phyloP scores from a whole-genome alignment of 2,888 invertebrate species.

The Tiliacea citrago region DNA sequence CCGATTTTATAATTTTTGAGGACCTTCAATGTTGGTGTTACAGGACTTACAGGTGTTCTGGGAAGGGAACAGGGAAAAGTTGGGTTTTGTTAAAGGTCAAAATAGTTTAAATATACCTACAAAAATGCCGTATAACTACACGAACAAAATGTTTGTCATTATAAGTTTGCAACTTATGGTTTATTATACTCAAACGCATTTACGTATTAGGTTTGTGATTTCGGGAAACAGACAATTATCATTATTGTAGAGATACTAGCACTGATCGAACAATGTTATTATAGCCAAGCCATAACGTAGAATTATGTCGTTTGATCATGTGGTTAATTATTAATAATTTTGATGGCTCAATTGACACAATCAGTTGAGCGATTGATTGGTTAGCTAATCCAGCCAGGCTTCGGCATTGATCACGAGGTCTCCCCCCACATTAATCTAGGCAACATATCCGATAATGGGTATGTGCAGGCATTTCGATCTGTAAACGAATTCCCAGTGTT shows the following conservation, averaged over 20 bases:
- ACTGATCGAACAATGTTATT: constrained; percentile 3
- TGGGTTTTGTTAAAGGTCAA: constrained; percentile 2
- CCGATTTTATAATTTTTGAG: constrained; percentile 60
- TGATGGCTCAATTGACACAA: not conserved
- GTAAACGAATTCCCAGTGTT: not conserved
- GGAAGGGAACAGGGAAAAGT: not conserved
- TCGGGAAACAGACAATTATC: not conserved
- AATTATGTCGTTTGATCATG: constrained; percentile 3
- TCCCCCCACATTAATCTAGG: not conserved
- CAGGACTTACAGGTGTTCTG: constrained; percentile 8
- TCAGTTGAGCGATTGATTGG: not conserved
- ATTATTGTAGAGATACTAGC: not conserved
- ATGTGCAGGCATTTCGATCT: not conserved
- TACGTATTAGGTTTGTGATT: not conserved
- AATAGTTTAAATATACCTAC: not conserved
- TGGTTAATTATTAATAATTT: constrained; percentile 17
- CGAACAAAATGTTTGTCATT: not conserved
- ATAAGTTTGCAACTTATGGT: not conserved
- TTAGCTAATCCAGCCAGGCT: not conserved
- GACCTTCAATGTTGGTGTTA: not conserved
- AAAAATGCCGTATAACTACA: too few relatives aligned
- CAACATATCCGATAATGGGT: not conserved
- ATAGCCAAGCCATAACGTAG: not conserved
- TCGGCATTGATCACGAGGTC: not conserved
- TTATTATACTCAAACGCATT: not conserved